Base-by-base conservation (phyloP, 2,797 vertebrate species). In the Syndactyla subalaris region DNA sequence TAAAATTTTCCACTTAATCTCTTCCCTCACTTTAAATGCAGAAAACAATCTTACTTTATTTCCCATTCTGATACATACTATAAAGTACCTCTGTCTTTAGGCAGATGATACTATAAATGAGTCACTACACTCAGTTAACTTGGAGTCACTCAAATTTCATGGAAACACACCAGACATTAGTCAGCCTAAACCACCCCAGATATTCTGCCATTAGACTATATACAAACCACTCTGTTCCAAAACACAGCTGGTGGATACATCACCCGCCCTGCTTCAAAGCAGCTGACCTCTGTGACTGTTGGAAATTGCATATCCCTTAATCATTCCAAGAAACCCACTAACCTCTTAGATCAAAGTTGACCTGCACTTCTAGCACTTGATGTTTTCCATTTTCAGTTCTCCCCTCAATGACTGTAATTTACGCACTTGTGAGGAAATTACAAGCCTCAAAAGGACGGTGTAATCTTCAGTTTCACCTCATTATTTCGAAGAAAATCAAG, bases 211-310 rank as follows among this genome's bases (percentile, higher is more conserved):
- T 61, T 62, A 72, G 51, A 62, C 43, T 41, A 48, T 7, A 75
- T 5, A 68, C 39, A 88, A 93, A 94, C 21, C 48, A 88, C 51
- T 72, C 18, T 29, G 10, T 55, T 61, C 48, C 48, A 66, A 46
- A 88, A 55, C 58, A 86, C 36, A 73, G 48, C 29, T 62, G 54
- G 16, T 54, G 34, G 38, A 73, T 36, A 75, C 36, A 41, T 88
- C 91, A 75, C 11, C 55, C 32, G 2, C 70, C 18, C 5, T 92
- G 70, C 63, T 74, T 84, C 85, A 85, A 93, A 96, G 73, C 76
- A 95, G 85, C 80, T 96, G 95, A 94, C 85, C 43, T 83, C 46
- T 81, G 49, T 89, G 74, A 88, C 80, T 54, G 13, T 3, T 49
- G 18, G n/a, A 81, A 84, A 81, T 63, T 46, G 22, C 85, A 29